Percentiles rank a stretch among this genome's conserved stretches.
Evolutionary conservation across 64 coral and sea anemone species (phyloP).

Genomic region (Montipora capricornis): DNA sequence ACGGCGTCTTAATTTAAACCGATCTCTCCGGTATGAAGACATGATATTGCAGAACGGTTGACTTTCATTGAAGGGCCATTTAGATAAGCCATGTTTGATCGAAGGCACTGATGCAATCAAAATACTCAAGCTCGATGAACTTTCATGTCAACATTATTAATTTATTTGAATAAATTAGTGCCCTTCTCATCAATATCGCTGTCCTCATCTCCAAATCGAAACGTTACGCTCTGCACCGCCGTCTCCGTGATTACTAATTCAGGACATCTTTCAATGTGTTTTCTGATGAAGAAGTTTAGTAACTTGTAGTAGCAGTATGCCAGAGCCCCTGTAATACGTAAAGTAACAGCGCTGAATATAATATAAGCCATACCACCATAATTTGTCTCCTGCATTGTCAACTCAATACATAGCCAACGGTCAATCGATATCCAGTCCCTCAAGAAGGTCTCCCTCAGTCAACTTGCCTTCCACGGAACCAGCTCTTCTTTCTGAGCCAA

Average conservation of each 20-base stretch:
- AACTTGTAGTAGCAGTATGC: conserved; percentile 38
- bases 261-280: neutral
- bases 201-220: neutral
- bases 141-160: conserved; percentile 28
- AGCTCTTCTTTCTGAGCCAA: neutral
- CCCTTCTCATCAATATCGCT: neutral
- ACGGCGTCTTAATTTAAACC: too few species aligned
- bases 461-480: too few species aligned
- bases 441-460: too few species aligned
- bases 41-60: too few species aligned
- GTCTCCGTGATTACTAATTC: neutral
- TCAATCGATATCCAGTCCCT: too few species aligned
- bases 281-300: conserved; percentile 10
- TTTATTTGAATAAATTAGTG: neutral
- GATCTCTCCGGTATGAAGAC: too few species aligned
- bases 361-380: conserved; percentile 16
- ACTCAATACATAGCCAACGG: neutral
- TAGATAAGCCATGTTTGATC: neutral
- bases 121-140: neutral
- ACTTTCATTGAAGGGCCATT: too few species aligned
- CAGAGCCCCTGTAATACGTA: neutral
- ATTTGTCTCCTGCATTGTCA: neutral
- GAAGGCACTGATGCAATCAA: too few species aligned
- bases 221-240: neutral
- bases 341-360: neutral